Percentiles rank a stretch among this genome's conserved stretches.
These are phyloP conservation scores for Stegodyphus dumicola DNA, from an alignment of 1,140 invertebrate genomes.

Conservation along the genomic window DNA sequence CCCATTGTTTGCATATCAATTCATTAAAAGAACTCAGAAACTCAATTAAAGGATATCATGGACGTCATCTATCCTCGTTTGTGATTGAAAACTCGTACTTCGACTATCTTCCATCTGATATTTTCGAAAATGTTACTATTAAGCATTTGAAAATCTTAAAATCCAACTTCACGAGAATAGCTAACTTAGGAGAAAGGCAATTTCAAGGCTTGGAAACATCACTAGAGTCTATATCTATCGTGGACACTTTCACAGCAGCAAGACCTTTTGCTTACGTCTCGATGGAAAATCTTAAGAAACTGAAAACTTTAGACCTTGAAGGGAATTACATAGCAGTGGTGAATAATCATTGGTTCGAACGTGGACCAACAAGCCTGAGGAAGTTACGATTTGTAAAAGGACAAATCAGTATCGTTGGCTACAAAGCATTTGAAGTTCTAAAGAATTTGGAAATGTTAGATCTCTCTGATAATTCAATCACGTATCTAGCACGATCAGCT, in stretches of 20 bases:
- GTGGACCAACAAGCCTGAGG: neutral
- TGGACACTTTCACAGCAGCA: neutral
- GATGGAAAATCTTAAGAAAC: slow-evolving; percentile 8
- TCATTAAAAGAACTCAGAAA: neutral
- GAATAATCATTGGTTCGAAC: slow-evolving; percentile 35
- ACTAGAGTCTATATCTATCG: slow-evolving; percentile 3
- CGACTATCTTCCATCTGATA: slow-evolving; percentile 16
- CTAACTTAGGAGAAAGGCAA: slow-evolving; percentile 23
- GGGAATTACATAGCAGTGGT: slow-evolving; percentile 9
- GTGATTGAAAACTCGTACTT: neutral
- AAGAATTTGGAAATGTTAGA: slow-evolving; percentile 19
- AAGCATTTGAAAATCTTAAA: neutral
- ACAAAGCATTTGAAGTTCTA: slow-evolving; percentile 20
- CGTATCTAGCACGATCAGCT: neutral
- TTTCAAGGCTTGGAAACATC: slow-evolving; percentile 42
- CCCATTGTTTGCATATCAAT: neutral
- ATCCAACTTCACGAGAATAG: slow-evolving; percentile 16
- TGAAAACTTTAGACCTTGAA: slow-evolving; percentile 10
- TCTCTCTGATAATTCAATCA: slow-evolving; percentile 22
- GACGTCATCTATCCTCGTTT: neutral
- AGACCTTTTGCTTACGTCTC: slow-evolving; percentile 24
- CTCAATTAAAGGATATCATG: slow-evolving; percentile 1
- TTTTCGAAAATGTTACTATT: slow-evolving; percentile 23
- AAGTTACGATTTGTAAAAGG: slow-evolving; percentile 19
- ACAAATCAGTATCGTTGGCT: slow-evolving; percentile 14